Evolutionary conservation across 2,888 invertebrate species (phyloP).

Genomic region (Phytoseiulus persimilis): DNA sequence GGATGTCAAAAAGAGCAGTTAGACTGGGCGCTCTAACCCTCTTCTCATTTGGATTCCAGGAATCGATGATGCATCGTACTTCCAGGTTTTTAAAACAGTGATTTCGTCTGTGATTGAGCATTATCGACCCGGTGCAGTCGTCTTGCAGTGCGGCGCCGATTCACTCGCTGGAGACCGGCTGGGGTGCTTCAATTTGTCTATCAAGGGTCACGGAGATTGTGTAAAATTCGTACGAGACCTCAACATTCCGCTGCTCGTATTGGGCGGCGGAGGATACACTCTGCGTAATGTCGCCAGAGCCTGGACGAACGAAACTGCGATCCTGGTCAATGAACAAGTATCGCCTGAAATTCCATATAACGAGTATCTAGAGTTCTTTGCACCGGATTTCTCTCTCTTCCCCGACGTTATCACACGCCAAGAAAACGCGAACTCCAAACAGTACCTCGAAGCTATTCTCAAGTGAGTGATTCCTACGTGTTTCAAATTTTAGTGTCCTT

Average conservation of each 20-base stretch:
- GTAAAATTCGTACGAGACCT: constrained; percentile 88
- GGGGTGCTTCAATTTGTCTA: constrained; percentile 91
- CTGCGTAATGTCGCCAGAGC: constrained; percentile 91
- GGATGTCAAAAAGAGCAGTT: too few relatives aligned
- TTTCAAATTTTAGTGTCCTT: too few relatives aligned
- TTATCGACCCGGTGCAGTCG: constrained; percentile 91
- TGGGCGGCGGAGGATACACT: constrained; percentile 80
- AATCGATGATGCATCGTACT: constrained; percentile 61
- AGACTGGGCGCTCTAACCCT: too few relatives aligned
- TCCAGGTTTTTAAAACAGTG: constrained; percentile 87
- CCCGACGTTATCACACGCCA: constrained; percentile 75
- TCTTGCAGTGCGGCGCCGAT: constrained; percentile 90
- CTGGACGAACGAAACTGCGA: constrained; percentile 96
- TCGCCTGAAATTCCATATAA: constrained; percentile 89
- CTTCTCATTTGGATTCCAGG: constrained; percentile 68
- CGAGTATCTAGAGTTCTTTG: constrained; percentile 93
- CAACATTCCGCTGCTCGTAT: constrained; percentile 80
- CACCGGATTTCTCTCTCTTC: constrained; percentile 90
- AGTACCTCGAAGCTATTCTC: constrained; percentile 80
- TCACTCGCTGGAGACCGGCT: constrained; percentile 87
- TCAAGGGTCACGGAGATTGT: constrained; percentile 92
- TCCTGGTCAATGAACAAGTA: constrained; percentile 82
- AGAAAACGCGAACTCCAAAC: constrained; percentile 89
- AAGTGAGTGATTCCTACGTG: constrained; percentile 62
- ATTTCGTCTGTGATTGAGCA: constrained; percentile 83